These are phyloP conservation scores for Epistrophella euchroma DNA, from an alignment of 2,888 invertebrate species.

Conservation along the genomic window DNA sequence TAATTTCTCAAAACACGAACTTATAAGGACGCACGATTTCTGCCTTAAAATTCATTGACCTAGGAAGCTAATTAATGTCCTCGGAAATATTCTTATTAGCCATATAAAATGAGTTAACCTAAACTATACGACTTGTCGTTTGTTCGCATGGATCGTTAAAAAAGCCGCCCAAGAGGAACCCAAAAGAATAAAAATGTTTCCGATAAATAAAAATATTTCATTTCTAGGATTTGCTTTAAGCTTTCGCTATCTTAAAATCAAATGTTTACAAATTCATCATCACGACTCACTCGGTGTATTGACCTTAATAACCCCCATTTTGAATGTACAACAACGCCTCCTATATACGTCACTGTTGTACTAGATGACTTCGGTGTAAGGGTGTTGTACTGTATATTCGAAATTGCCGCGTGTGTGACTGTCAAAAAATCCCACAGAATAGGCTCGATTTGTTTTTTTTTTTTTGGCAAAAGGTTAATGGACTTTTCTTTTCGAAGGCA, in stretches of 20 bases:
- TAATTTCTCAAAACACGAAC: constrained; percentile 24
- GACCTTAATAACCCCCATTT: constrained; percentile 50
- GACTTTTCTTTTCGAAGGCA: constrained; percentile 57
- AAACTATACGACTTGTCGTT: not conserved
- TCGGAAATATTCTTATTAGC: constrained; percentile 42
- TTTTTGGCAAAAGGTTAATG: constrained; percentile 57
- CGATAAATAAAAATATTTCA: constrained; percentile 29
- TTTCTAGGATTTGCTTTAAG: constrained; percentile 46
- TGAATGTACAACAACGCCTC: constrained; percentile 13
- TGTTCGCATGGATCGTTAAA: not conserved
- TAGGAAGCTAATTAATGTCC: constrained; percentile 66
- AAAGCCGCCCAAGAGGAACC: constrained; percentile 3
- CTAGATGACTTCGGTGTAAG: constrained; percentile 34
- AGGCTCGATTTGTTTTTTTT: constrained; percentile 39
- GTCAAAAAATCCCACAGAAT: constrained; percentile 35
- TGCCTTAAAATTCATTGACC: constrained; percentile 68
- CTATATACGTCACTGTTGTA: constrained; percentile 16
- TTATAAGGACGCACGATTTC: constrained; percentile 45
- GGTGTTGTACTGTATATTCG: constrained; percentile 27
- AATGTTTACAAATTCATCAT: constrained; percentile 61
- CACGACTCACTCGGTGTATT: constrained; percentile 38
- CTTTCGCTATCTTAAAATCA: constrained; percentile 51
- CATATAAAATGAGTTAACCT: constrained; percentile 27
- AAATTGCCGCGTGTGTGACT: constrained; percentile 42
- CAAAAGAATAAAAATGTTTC: constrained; percentile 6